phyloP scores from a whole-genome alignment of 2,797 vertebrate species.

The Columba guinea region DNA sequence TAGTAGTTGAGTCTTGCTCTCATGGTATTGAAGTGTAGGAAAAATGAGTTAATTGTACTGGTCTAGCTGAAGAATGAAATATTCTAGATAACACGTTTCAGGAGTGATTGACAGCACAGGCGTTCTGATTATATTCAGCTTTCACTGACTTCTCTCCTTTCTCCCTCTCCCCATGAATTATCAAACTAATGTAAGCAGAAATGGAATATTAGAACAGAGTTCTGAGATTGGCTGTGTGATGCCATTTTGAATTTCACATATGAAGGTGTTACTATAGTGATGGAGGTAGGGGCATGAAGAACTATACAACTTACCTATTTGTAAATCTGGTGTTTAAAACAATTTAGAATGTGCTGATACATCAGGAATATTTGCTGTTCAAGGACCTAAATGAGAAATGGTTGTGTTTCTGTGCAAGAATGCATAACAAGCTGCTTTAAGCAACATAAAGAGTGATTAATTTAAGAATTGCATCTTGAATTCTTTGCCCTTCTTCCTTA shows the following conservation, averaged over 20 bases:
- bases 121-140: constrained; percentile 5
- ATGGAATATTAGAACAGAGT: neutral
- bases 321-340: constrained; percentile 13
- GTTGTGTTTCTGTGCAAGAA: constrained; percentile 1
- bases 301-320: neutral
- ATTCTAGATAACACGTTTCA: neutral
- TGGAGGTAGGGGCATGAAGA: constrained; percentile 5
- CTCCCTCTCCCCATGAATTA: neutral
- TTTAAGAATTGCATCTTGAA: neutral
- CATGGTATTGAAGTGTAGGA: neutral
- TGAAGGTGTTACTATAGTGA: constrained; percentile 3
- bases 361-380: neutral
- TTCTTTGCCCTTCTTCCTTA: constrained; percentile 66
- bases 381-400: neutral
- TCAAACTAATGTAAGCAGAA: neutral
- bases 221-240: neutral
- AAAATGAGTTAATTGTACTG: neutral
- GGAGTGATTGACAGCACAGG: constrained; percentile 1
- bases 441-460: neutral
- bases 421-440: neutral
- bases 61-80: neutral
- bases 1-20: neutral
- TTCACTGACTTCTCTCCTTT: neutral
- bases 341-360: neutral
- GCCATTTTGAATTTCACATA: neutral